A percentile compares a stretch with the other conserved stretches of the same genome.
Conservation (phyloP, 2,888 invertebrate genomes). For the Trichopria drosophilae region DNA sequence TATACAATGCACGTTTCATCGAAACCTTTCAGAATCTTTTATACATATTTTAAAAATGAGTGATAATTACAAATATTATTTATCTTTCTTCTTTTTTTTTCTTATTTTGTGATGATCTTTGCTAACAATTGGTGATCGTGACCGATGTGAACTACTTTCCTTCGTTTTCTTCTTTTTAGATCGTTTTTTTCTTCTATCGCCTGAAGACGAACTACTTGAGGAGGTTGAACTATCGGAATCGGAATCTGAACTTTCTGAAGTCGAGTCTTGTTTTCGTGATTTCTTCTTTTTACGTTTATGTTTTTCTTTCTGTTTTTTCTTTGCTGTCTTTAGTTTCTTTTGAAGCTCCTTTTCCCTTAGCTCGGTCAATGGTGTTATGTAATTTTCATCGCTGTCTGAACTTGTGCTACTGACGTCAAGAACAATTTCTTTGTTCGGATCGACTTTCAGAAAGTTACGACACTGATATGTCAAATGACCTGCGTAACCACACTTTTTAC, state of each 20-base stretch:
- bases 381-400: slow-evolving; percentile 82
- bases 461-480: slow-evolving; percentile 96
- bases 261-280: slow-evolving; percentile 47
- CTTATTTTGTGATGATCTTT: no score
- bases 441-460: slow-evolving; percentile 91
- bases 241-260: slow-evolving; percentile 43
- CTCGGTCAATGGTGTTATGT: slow-evolving; percentile 80
- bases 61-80: no score
- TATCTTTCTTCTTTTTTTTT: no score
- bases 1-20: no score
- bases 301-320: slow-evolving; percentile 65
- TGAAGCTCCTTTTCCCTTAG: slow-evolving; percentile 77
- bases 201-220: no score
- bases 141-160: no score
- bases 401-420: slow-evolving; percentile 94
- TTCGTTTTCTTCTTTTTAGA: no score
- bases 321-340: slow-evolving; percentile 69
- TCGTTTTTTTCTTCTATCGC: no score
- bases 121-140: no score
- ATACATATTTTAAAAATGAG: no score
- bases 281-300: slow-evolving; percentile 59
- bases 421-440: slow-evolving; percentile 90
- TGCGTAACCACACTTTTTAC: slow-evolving; percentile 94
- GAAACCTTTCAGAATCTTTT: no score
- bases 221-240: slow-evolving; percentile 38